Percentiles rank a stretch among this genome's conserved stretches.
These are phyloP conservation scores for Threskiornis aethiopicus DNA, from an alignment of 2,797 vertebrate species.

Conservation along the genomic window DNA sequence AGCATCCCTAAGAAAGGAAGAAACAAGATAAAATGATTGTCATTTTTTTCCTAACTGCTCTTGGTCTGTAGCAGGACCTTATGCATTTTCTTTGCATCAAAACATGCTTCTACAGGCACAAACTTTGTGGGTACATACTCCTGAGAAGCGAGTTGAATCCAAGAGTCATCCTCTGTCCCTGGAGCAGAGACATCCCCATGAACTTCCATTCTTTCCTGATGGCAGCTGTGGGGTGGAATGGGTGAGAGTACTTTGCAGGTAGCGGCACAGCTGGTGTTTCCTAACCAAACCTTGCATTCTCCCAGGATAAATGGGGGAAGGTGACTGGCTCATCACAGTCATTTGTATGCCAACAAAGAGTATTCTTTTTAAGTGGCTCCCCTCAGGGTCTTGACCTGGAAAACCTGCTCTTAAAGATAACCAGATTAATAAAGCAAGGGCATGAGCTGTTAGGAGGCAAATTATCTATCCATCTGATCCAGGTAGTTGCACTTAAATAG, in stretches of 20 bases:
- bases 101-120: not conserved
- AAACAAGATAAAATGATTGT: not conserved
- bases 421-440: constrained; percentile 12
- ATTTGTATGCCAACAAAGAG: not conserved
- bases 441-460: not conserved
- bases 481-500: constrained; percentile 14
- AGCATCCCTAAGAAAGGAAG: not conserved
- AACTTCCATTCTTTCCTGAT: not conserved
- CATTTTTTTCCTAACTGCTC: not conserved
- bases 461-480: constrained; percentile 8
- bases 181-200: not conserved
- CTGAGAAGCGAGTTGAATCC: not conserved
- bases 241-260: not conserved
- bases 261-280: not conserved
- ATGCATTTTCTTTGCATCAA: not conserved
- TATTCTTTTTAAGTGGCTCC: not conserved
- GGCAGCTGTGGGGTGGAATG: not conserved
- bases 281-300: not conserved
- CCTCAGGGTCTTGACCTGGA: not conserved
- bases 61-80: not conserved
- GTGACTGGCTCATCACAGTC: not conserved
- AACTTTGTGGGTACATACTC: not conserved
- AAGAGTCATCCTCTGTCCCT: not conserved
- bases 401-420: constrained; percentile 21
- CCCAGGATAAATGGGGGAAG: not conserved